Evolutionary conservation across 2,797 vertebrate genomes (phyloP), one percentile per base, ranked within the genome.

Genomic region (Selene dorsalis): DNA sequence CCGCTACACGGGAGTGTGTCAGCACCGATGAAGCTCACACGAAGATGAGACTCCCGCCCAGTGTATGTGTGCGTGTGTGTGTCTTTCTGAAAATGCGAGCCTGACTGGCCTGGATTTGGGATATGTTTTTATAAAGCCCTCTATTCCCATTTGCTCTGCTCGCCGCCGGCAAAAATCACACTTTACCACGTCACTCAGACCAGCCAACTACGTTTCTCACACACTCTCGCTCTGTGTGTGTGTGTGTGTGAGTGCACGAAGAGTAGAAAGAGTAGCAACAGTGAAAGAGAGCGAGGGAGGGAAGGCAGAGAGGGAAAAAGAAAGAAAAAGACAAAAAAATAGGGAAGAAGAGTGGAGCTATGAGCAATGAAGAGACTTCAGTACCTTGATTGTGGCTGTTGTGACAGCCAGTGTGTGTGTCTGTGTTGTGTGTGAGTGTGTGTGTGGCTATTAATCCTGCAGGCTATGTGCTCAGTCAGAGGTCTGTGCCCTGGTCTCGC

Each of bases 21-120:
- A 87, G 87, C 75, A 72, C 67, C 84, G 73, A 92, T 94, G 89
- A 92, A 73, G 85, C 89, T 93, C 91, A 92, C 69, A 55, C 32
- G 7, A 65, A 80, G 80, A 91, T 79, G 85, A 84, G 78, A 84
- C 83, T 81, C 62, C 84, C 18, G 10, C 79, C 77, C 45, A 38
- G 53, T 69, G 50, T 26, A 20, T 48, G 18, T 62, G 60, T 62
- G 50, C 71, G 74, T 67, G 47, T 56, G 73, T 35, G 57, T 68
- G 52, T 83, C 13, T 83, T 67, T 79, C 16, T 47, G 62, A 56
- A 7, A 77, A 63, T 55, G 64, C 8, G 11, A 62, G 67, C 11
- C 52, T 70, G 39, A 69, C 77, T 83, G 83, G 74, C 69, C 83
- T 87, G 87, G 68, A 87, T 87, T 83, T 79, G 32, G 75, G 80